Evolutionary conservation across 2,797 vertebrate genomes (phyloP), one percentile per base, ranked within the genome.

Genomic region (Erethizon dorsatum): DNA sequence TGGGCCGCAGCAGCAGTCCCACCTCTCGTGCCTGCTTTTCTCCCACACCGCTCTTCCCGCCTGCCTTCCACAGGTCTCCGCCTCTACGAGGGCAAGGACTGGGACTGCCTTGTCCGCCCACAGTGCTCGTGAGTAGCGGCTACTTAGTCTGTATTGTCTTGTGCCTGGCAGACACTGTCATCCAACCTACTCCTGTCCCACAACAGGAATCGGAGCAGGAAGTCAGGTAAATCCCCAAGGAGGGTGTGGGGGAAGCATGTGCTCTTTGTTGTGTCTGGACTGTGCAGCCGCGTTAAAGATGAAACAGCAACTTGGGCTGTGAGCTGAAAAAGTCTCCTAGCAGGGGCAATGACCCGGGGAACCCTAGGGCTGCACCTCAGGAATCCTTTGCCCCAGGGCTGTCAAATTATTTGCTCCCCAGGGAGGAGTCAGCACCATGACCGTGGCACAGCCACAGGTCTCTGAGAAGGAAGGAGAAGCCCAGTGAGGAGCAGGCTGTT

Each of bases 241-340:
- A 82, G 59, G 22, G 15, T 12, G n/a, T 61, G 26, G 14, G 52
- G 65, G 61, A 91, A 31, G 71, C 37, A n/a, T 45, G 26, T 91
- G 45, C 28, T 79, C 31, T 0, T 18, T 59, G 56, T 61, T 91
- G 85, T 28, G 1, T 94, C 73, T 92, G 85, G 71, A 75, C 26
- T 47, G 15, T 28, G 73, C 33, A 90, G 82, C 24, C 52, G 54
- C 45, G 37, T 28, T 85, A 57, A 95, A 88, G 83, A 57, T 95
- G 93, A 95, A 90, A 85, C 17, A 94, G 75, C 94, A 88, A 92
- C 59, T 85, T 28, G 31, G 50, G 22, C 17, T 59, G 24, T 86
- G 83, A 87, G 63, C 90, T 87, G 82, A n/a, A 90, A 67, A 90
- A 61, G 57, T 33, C 82, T 96, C 59, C 83, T 83, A 63, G 89